A percentile compares a stretch with the other conserved stretches of the same genome.
Evolutionary conservation across 2,888 invertebrate species (phyloP).

Genomic region (Leptopilina syphax): DNA sequence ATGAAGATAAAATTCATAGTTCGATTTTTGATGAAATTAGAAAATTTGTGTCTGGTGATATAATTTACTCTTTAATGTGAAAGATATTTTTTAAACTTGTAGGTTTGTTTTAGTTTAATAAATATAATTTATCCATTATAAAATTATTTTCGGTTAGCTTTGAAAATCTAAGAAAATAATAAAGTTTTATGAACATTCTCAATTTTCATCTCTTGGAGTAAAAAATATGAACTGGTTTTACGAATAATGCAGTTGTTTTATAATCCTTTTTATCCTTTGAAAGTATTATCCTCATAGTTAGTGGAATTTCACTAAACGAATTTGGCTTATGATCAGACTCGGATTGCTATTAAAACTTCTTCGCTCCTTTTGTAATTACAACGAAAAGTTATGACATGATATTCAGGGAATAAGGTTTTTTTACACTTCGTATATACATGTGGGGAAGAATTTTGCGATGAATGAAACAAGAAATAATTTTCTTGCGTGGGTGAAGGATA

Average conservation of each 20-base stretch:
- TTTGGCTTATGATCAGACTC: slow-evolving; percentile 23
- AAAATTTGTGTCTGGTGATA: no score
- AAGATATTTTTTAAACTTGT: no score
- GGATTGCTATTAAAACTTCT: slow-evolving; percentile 25
- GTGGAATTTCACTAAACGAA: slow-evolving; percentile 21
- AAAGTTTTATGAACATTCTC: background rate
- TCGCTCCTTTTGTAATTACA: slow-evolving; percentile 9
- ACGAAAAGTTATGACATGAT: slow-evolving; percentile 8
- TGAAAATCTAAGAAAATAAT: no score
- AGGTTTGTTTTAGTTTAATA: no score
- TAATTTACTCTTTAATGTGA: no score
- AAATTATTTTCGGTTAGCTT: no score
- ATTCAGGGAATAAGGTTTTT: background rate
- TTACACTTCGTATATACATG: background rate
- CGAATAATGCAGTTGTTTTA: slow-evolving; percentile 1
- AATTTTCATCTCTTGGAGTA: background rate
- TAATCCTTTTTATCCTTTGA: slow-evolving; percentile 13
- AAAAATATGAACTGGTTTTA: background rate
- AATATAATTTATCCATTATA: no score
- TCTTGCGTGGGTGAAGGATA: slow-evolving; percentile 30
- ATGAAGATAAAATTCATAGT: no score
- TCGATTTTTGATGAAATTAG: no score
- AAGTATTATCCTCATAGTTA: background rate
- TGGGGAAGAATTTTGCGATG: background rate
- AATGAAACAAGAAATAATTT: slow-evolving; percentile 24